Evolutionary conservation across 2,797 vertebrate genomes (phyloP), one percentile per base, ranked within the genome.

Genomic region (Mus minutoides): DNA sequence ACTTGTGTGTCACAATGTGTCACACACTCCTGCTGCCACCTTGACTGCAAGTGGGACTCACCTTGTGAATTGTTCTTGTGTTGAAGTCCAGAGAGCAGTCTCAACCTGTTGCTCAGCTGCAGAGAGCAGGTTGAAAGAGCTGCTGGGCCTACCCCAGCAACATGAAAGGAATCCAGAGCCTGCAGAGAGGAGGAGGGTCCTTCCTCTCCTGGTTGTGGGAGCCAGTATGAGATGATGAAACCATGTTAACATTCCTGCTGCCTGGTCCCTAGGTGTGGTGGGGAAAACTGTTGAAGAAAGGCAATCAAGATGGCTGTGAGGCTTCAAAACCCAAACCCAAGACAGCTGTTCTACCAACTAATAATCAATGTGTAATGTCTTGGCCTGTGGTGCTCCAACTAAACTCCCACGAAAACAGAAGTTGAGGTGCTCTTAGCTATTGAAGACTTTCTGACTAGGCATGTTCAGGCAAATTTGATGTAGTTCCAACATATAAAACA

Each of bases 271-370:
- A 76, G 46, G 78, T 77, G 84, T 92, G 26, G 84, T 14, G 12
- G 71, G 62, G 60, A 79, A 92, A 80, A 95, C 69, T 16, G 54
- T 92, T 67, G 78, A 83, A 29, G 40, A 86, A 89, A 49, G 76
- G 4, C 40, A 94, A 34, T 78, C 86, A 88, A 83, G 19, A 62
- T 86, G 46, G 87, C 83, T 91, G 4, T 77, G 52, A 94, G 62
- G 22, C 90, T 90, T 95, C 91, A 71, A 87, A 89, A 58, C 49
- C 77, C 67, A 92, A 92, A 52, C 22, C 40, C 21, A 86, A 67
- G 60, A 79, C 7, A 64, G 24, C 75, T 56, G 17, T 83, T 86
- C 62, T 76, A 34, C 82, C 43, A 76, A 26, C 37, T 87, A 67
- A 49, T 73, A 91, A 71, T 93, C 34, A 83, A 49, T 52, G 62